These are phyloP conservation scores for Plodia interpunctella DNA, from an alignment of 1,140 invertebrate genomes.

Conservation along the genomic window DNA sequence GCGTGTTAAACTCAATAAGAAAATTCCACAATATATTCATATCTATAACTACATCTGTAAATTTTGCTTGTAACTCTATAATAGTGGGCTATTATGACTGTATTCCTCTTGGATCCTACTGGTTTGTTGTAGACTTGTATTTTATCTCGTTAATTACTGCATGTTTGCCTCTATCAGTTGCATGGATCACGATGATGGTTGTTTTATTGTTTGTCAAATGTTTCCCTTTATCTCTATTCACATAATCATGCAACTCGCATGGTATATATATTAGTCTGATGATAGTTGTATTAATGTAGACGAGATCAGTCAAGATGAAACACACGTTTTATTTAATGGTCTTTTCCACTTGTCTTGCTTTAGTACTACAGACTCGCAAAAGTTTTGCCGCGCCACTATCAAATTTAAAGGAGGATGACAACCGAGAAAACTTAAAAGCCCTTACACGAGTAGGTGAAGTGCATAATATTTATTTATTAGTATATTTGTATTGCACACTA, in stretches of 20 bases:
- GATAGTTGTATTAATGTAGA: slow-evolving; percentile 19
- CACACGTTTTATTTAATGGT: slow-evolving; percentile 34
- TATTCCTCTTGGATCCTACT: background rate
- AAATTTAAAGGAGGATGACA: background rate
- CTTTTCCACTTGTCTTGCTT: slow-evolving; percentile 29
- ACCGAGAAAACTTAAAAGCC: background rate
- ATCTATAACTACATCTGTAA: too few relatives aligned
- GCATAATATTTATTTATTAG: too few relatives aligned
- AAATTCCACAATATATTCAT: too few relatives aligned
- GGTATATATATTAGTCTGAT: slow-evolving; percentile 36
- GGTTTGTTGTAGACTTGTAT: slow-evolving; percentile 29
- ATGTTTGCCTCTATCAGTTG: slow-evolving; percentile 33
- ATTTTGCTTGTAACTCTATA: background rate
- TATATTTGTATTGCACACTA: too few relatives aligned
- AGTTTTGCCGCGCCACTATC: background rate
- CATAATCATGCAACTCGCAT: slow-evolving; percentile 34
- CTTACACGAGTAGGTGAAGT: slow-evolving; percentile 25
- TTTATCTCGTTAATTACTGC: slow-evolving; percentile 38
- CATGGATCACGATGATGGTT: slow-evolving; percentile 45
- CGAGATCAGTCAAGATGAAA: slow-evolving; percentile 46
- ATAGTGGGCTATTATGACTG: background rate
- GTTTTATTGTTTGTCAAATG: slow-evolving; percentile 55
- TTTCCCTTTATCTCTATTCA: slow-evolving; percentile 32
- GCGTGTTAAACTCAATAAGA: too few relatives aligned
- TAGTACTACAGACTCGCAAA: slow-evolving; percentile 1